Base-by-base conservation (phyloP, 1,140 invertebrate genomes). In the Zaprionus nigranus region DNA sequence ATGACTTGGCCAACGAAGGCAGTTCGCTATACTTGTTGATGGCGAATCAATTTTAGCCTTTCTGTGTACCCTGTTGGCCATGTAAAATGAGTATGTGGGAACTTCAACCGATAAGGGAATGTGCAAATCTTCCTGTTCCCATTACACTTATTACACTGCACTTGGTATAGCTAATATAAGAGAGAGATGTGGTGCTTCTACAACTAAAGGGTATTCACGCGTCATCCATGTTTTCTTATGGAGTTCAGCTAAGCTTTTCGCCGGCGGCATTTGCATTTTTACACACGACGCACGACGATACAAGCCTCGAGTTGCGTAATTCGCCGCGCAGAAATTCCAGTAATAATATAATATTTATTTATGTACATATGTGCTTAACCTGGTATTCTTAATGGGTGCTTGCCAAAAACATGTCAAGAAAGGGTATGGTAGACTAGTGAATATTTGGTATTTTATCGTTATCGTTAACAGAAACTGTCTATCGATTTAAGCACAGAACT, bases 241-340 rank as follows among this genome's bases (percentile, higher is more conserved):
- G 2, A 17, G 7, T 17, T 46, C n/a, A 17, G 6, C 40, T 46
- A 17, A n/a, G 5, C 20, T 78, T 65, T 72, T 78, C 62, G 62
- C 22, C 34, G 70, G 46, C 74, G 60, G 57, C 59, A 77, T 84
- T 84, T 73, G 73, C 78, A 78, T 83, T 63, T 81, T 84, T 65
- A 67, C 71, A 83, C 66, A 67, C 76, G 65, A 75, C 53, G 51
- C 54, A 64, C n/a, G 46, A 49, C 46, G 46, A 22, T 49, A n/a
- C 46, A n/a, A 49, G 17, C 9, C 24, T 20, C 43, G 5, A 40
- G 70, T 84, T 84, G 78, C 81, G 70, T 81, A 84, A 85, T 46
- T 49, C n/a, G n/a, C n/a, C 22, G 49, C 51, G 15, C 53, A 58
- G 26, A 57, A 56, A 40, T 49, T 57, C 43, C 43, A 61, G 43